A percentile compares a stretch with the other conserved stretches of the same genome.
Evolutionary conservation across 2,113 vertebrate species (phyloP).

Genomic region (Rhineura floridana): DNA sequence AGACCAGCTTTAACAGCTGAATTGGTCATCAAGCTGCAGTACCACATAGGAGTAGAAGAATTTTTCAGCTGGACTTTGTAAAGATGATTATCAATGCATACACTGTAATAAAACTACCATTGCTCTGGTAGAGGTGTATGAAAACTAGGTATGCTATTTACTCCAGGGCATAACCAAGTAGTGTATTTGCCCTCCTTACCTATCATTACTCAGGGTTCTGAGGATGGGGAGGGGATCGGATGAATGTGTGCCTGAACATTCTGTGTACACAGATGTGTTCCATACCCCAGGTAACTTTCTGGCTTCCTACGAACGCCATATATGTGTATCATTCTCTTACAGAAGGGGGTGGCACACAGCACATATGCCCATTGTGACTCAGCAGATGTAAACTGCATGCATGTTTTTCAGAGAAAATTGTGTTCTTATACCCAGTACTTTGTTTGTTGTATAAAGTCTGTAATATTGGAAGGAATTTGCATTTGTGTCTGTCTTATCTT

Average conservation of each 20-base stretch:
- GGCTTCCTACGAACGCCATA: too few relatives aligned
- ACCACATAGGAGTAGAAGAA: neutral
- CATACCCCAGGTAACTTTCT: too few relatives aligned
- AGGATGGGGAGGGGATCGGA: neutral
- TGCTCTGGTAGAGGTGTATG: neutral
- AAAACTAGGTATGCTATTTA: neutral
- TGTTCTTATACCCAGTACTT: neutral
- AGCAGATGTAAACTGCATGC: neutral
- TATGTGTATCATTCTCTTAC: neutral
- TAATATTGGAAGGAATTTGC: neutral
- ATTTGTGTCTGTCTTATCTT: too few relatives aligned
- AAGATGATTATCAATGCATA: neutral
- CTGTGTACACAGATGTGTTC: too few relatives aligned
- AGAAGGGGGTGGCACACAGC: neutral
- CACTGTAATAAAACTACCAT: neutral
- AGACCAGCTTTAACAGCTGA: neutral
- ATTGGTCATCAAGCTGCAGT: neutral
- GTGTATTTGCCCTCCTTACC: neutral
- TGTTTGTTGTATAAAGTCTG: neutral
- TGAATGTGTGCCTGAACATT: too few relatives aligned
- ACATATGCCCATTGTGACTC: neutral
- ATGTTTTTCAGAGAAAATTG: neutral
- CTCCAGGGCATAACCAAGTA: too few relatives aligned
- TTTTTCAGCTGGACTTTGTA: neutral
- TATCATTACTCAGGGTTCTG: neutral